phyloP scores from a whole-genome alignment of 2,113 vertebrate species.

The Coturnix japonica region DNA sequence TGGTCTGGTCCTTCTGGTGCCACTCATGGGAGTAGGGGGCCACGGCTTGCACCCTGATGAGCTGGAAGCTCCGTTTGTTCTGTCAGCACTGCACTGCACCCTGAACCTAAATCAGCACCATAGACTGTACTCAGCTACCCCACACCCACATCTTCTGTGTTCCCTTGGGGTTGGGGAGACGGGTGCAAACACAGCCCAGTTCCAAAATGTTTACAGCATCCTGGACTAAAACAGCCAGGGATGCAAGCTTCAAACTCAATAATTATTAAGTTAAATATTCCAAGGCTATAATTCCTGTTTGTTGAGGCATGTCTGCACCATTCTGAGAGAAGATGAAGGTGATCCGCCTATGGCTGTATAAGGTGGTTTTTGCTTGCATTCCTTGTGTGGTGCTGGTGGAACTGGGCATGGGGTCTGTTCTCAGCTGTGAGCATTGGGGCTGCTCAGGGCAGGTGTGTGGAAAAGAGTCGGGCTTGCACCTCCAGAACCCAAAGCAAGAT shows the following conservation, averaged over 20 bases:
- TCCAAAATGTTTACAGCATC: neutral
- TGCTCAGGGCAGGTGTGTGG: too few relatives aligned
- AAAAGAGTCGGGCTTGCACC: neutral
- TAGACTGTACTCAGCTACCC: neutral
- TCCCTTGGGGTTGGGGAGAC: neutral
- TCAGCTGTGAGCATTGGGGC: too few relatives aligned
- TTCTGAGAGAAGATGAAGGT: neutral
- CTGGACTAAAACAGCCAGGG: neutral
- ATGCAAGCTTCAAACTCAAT: neutral
- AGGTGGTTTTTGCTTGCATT: neutral
- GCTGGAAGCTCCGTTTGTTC: neutral
- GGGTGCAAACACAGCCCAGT: accelerated
- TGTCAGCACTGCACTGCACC: neutral
- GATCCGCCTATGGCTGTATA: neutral
- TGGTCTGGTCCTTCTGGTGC: neutral
- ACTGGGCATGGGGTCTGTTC: too few relatives aligned
- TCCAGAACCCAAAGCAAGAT: slow-evolving; percentile 65
- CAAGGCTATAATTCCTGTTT: neutral
- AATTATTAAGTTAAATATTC: neutral
- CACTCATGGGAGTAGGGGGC: neutral
- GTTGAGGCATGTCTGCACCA: neutral
- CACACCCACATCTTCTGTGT: neutral
- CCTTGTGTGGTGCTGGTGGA: accelerated
- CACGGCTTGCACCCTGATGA: neutral
- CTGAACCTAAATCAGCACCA: neutral